These are phyloP conservation scores for Drosophila takahashii DNA, from an alignment of 1,140 invertebrate genomes.

Conservation along the genomic window DNA sequence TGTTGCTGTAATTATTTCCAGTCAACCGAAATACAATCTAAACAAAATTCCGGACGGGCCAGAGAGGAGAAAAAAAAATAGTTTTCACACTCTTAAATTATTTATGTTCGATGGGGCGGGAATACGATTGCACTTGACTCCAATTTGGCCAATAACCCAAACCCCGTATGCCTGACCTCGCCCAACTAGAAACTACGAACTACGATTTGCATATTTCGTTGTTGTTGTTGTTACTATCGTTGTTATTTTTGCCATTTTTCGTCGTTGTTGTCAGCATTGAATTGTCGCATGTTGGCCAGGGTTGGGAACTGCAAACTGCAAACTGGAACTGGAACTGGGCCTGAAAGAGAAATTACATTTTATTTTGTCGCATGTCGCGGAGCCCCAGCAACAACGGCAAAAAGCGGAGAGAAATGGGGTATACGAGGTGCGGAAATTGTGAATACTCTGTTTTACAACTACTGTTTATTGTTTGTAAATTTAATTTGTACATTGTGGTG, in stretches of 20 bases:
- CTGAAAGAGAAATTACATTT: slow-evolving; percentile 53
- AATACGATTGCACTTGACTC: slow-evolving; percentile 45
- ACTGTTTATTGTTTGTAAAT: neutral
- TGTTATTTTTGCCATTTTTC: slow-evolving; percentile 38
- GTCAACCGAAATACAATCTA: slow-evolving; percentile 21
- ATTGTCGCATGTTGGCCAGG: slow-evolving; percentile 58
- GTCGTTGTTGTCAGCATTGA: slow-evolving; percentile 59
- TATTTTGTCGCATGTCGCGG: slow-evolving; percentile 76
- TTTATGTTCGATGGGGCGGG: slow-evolving; percentile 44
- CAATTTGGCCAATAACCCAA: slow-evolving; percentile 53
- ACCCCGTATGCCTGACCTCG: slow-evolving; percentile 42
- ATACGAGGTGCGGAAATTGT: neutral
- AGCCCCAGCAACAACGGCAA: slow-evolving; percentile 29
- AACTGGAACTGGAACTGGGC: slow-evolving; percentile 31
- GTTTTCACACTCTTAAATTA: slow-evolving; percentile 43
- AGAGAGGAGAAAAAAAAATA: slow-evolving; percentile 6
- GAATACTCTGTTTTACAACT: neutral
- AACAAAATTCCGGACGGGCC: slow-evolving; percentile 9
- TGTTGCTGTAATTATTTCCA: slow-evolving; percentile 24
- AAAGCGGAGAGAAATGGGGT: neutral
- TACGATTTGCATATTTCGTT: slow-evolving; percentile 57
- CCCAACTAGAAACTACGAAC: slow-evolving; percentile 37
- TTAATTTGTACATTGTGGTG: neutral
- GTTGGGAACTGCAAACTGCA: slow-evolving; percentile 23
- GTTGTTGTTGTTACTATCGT: slow-evolving; percentile 25